Base-by-base conservation (phyloP, 2,888 invertebrate species). In the Acanthosoma haemorrhoidale region DNA sequence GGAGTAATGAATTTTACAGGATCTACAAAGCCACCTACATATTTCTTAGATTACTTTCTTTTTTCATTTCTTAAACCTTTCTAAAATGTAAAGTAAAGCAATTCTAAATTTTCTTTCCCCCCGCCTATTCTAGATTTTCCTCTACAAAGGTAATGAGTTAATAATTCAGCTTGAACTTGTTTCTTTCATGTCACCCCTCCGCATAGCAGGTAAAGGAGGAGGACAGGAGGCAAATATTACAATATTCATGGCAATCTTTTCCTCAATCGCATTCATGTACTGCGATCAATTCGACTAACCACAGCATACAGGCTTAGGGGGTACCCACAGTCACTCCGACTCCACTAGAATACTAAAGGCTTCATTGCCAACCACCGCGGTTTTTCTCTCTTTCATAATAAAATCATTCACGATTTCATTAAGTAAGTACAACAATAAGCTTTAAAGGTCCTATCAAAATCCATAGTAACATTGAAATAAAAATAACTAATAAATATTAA, bases 211-310 rank as follows among this genome's bases (percentile, higher is more conserved):
- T 36, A 61, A 61, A 61, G 61, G 38, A 29, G 25, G 21, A 21
- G 15, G 59, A 31, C 29, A 16, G 34, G 36, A 61, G 21, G 61
- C 61, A 61, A 61, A 38, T 36, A 61, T 61, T 61, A 61, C 61
- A 61, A 61, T 61, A 61, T 61, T 61, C 61, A 61, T 61, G 61
- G 16, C 16, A 61, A 61, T 61, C 61, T 61, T 36, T 61, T 36
- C 61, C 32, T 36, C 18, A 61, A 61, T 61, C 61, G 36, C 61
- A 61, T 61, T 61, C 61, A 18, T 36, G 16, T 61, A 36, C 21
- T n/a, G 18, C 61, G 18, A 61, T 61, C 38, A 38, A 61, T 32
- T 34, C 61, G 34, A 36, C 36, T 18, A 61, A 36, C 36, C 61
- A 38, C 25, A 36, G 8, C 18, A 61, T 61, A 51, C 51, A n/a